Evolutionary conservation across 1,140 invertebrate genomes (phyloP).

Genomic region (Drosophila arawakana): DNA sequence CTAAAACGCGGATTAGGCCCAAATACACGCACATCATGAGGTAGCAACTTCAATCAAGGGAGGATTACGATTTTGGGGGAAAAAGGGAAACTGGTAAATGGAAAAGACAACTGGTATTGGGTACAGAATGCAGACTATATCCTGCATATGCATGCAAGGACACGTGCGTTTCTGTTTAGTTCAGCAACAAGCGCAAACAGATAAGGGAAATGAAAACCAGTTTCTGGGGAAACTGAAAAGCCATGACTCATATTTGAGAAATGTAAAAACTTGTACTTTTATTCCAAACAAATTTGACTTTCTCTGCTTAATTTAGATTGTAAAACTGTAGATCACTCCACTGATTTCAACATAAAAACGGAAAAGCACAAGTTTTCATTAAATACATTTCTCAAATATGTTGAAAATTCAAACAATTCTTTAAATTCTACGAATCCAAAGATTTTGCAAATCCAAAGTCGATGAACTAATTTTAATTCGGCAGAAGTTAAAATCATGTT

Average conservation of each 20-base stretch:
- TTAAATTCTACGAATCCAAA: constrained; percentile 1
- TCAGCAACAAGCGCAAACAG: neutral
- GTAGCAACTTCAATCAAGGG: constrained; percentile 38
- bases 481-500: constrained; percentile 43
- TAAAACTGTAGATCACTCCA: neutral
- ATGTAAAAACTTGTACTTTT: neutral
- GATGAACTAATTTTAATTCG: constrained; percentile 32
- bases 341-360: constrained; percentile 5
- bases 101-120: neutral
- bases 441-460: constrained; percentile 4
- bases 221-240: neutral
- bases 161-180: constrained; percentile 22
- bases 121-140: neutral
- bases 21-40: constrained; percentile 72
- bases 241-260: neutral
- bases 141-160: constrained; percentile 45
- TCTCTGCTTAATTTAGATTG: neutral
- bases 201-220: neutral
- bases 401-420: neutral
- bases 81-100: neutral
- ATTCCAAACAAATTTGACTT: no score
- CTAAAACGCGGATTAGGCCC: constrained; percentile 77
- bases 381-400: constrained; percentile 18
- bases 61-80: neutral
- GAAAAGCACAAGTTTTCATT: constrained; percentile 15